phyloP scores from a whole-genome alignment of 1,140 invertebrate species.

The Drosophila busckii region DNA sequence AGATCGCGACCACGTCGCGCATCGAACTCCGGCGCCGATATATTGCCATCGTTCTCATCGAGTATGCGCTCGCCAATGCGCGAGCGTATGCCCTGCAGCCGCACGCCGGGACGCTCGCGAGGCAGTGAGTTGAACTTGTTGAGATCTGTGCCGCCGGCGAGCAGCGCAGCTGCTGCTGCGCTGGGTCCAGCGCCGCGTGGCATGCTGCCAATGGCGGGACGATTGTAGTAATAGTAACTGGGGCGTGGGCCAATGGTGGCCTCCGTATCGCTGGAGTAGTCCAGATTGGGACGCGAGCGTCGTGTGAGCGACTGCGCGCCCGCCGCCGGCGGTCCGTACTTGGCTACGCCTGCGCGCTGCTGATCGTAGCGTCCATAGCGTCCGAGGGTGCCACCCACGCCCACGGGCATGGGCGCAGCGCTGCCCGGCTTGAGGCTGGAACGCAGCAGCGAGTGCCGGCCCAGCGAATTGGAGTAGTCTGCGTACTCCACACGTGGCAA shows the following conservation, averaged over 20 bases:
- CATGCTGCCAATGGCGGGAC: slow-evolving; percentile 80
- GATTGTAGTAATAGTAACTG: slow-evolving; percentile 87
- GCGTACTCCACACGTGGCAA: slow-evolving; percentile 89
- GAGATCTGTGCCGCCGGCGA: slow-evolving; percentile 65
- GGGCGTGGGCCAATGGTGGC: slow-evolving; percentile 88
- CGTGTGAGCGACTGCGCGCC: slow-evolving; percentile 81
- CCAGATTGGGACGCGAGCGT: slow-evolving; percentile 86
- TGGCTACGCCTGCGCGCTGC: slow-evolving; percentile 51
- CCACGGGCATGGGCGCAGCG: slow-evolving; percentile 54
- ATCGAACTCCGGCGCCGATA: slow-evolving; percentile 89
- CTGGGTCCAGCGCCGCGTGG: slow-evolving; percentile 74
- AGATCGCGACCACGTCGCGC: slow-evolving; percentile 82
- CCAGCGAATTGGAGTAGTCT: slow-evolving; percentile 84
- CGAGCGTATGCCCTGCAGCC: slow-evolving; percentile 68
- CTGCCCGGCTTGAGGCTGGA: slow-evolving; percentile 87
- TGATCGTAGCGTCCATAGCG: slow-evolving; percentile 77
- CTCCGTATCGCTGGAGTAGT: slow-evolving; percentile 97
- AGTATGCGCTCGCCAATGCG: slow-evolving; percentile 80
- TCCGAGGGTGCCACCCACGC: slow-evolving; percentile 74
- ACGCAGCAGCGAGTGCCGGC: slow-evolving; percentile 86
- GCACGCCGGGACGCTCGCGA: slow-evolving; percentile 84
- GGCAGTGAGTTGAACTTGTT: slow-evolving; percentile 87
- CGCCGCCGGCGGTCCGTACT: slow-evolving; percentile 66
- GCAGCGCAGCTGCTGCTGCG: slow-evolving; percentile 66
- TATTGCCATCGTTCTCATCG: slow-evolving; percentile 89